These are phyloP conservation scores for Eristalinus aeneus DNA, from an alignment of 2,888 invertebrate genomes.

Conservation along the genomic window DNA sequence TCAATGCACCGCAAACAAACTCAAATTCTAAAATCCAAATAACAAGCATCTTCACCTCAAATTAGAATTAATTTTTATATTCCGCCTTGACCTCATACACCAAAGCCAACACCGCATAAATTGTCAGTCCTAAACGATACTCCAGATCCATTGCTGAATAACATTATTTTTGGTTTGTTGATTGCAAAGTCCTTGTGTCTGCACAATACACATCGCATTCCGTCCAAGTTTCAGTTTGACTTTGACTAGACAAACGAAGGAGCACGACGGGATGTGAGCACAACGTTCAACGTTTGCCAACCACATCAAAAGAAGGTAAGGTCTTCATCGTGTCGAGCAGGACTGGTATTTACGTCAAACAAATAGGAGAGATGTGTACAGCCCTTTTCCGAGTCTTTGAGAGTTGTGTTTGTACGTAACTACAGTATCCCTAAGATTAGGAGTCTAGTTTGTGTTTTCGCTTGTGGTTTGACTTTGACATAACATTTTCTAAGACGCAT, in stretches of 20 bases:
- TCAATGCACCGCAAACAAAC: no score
- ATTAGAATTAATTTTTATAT: background rate
- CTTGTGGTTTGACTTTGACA: background rate
- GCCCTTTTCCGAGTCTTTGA: constrained; percentile 26
- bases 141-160: background rate
- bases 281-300: constrained; percentile 17
- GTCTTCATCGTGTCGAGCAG: constrained; percentile 5
- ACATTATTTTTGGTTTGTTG: background rate
- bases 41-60: no score
- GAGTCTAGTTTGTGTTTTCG: constrained; percentile 30
- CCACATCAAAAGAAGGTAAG: constrained; percentile 62
- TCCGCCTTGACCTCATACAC: background rate
- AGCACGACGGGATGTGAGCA: background rate
- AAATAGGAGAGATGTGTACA: constrained; percentile 19
- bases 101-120: background rate
- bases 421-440: constrained; percentile 40
- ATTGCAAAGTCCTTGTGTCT: background rate
- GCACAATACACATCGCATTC: background rate
- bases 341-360: constrained; percentile 25
- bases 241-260: background rate
- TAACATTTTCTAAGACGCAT: background rate
- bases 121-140: background rate
- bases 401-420: constrained; percentile 36
- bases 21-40: no score
- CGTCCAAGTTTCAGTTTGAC: background rate